Evolutionary conservation across 2,113 vertebrate genomes (phyloP), one percentile per base, ranked within the genome.

Genomic region (Aldabrachelys gigantea): DNA sequence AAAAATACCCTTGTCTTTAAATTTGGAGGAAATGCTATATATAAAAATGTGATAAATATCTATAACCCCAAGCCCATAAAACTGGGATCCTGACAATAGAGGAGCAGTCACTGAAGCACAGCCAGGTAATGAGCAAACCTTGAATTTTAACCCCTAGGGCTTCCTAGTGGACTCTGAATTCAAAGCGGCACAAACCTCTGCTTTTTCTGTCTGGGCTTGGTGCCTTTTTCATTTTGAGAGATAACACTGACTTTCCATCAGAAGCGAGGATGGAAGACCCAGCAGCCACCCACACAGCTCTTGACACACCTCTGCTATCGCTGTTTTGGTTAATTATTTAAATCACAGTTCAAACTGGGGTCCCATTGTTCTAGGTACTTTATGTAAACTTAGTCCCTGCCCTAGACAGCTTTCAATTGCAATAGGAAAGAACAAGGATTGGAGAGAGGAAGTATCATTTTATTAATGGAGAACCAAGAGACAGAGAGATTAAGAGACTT

Each of bases 1-100:
- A 88, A 91, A 95, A 89, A 91, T 52, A 65, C 22, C 38, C 83
- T 27, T 41, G 85, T 82, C 78, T 94, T 94, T 85, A 93, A 95
- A 94, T 92, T 82, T 82, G 50, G 89, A 86, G 90, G 72, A 65
- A 95, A 96, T 92, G 78, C 19, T 72, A 14, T 87, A 49, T 57
- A 75, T 87, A 92, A 2, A 92, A 85, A 87, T 29, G 80, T 89
- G 95, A 89, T 92, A 84, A 94, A 95, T 93, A 84, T 80, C 95
- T 27, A 62, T 94, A 93, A 92, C 87, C 9, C 62, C 35, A 65
- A 76, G 80, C 80, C 81, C 80, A 62, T 94, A 92, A 94, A 95
- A 5, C 47, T 9, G 80, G 8, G n/a, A 81, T 69, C 57, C 17
- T 91, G 96, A 49, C 78, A 87, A 5, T 78, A 72, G 81, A 76